Evolutionary conservation across 2,888 invertebrate genomes (phyloP).

Genomic region (Linnaemya vulpina): DNA sequence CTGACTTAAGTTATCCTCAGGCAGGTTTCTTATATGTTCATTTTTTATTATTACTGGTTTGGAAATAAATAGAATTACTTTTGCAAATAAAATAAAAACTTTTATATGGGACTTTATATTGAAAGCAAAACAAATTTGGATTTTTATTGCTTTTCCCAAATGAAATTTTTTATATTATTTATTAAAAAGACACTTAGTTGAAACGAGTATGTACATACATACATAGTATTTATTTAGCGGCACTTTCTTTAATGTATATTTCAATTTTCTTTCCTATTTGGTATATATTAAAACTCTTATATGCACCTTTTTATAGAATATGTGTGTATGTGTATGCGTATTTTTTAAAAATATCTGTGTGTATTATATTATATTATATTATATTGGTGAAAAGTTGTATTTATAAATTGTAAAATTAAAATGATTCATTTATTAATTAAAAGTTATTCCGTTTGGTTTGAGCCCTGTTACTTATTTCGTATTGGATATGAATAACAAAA

Average conservation of each 20-base stretch:
- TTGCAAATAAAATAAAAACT: neutral
- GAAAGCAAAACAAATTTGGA: no score
- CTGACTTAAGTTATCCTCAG: conserved; percentile 75
- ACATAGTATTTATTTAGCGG: conserved; percentile 7
- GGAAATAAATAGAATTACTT: conserved; percentile 29
- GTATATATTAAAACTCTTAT: conserved; percentile 42
- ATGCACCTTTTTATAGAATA: conserved; percentile 58
- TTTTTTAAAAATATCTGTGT: conserved; percentile 26
- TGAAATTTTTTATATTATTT: no score
- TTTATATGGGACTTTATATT: no score
- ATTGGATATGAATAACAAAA: no score
- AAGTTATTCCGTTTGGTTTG: no score
- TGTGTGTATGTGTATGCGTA: neutral
- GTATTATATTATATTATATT: conserved; percentile 26
- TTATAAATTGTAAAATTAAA: conserved; percentile 67
- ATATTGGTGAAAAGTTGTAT: conserved; percentile 65
- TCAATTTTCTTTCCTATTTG: conserved; percentile 21
- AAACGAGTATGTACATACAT: neutral
- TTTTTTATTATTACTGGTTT: conserved; percentile 61
- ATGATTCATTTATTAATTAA: neutral
- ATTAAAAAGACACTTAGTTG: neutral
- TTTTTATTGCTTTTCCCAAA: no score
- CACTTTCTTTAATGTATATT: conserved; percentile 2
- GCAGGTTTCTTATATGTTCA: conserved; percentile 76
- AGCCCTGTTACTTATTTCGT: no score